Percentiles rank a stretch among this genome's conserved stretches.
These are phyloP conservation scores for Caenorhabditis sinica DNA, from an alignment of 2,888 invertebrate species.

Conservation along the genomic window DNA sequence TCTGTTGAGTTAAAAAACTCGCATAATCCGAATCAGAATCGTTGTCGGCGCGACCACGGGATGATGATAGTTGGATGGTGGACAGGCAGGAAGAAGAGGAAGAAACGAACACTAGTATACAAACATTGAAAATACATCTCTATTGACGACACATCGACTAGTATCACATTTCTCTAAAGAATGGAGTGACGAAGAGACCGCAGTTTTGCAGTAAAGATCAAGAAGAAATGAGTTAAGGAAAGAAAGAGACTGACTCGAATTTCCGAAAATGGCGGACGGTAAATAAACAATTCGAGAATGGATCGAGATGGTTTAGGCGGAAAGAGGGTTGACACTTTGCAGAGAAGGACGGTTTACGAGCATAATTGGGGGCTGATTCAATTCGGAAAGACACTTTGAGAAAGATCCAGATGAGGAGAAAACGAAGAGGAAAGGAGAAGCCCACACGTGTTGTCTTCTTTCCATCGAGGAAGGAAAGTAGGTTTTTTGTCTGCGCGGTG, in stretches of 20 bases:
- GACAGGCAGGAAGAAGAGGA: conserved; percentile 18
- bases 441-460: conserved; percentile 15
- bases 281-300: conserved; percentile 21
- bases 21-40: conserved; percentile 26
- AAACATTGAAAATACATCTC: conserved; percentile 38
- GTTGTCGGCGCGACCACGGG: background rate
- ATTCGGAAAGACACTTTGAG: conserved; percentile 15
- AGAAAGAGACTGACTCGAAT: too few species aligned
- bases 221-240: conserved; percentile 4
- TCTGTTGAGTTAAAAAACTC: conserved; percentile 21
- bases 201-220: background rate
- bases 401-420: background rate
- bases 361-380: conserved; percentile 41
- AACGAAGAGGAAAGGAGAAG: background rate
- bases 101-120: conserved; percentile 41
- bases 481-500: conserved; percentile 13
- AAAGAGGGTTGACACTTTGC: background rate
- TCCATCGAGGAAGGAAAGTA: conserved; percentile 6
- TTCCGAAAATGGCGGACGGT: conserved; percentile 2
- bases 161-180: conserved; percentile 43
- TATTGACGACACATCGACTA: conserved; percentile 35
- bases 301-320: background rate
- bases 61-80: conserved; percentile 10
- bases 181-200: conserved; percentile 4
- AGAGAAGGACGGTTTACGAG: conserved; percentile 49